phyloP scores from a whole-genome alignment of 2,888 invertebrate genomes.

The Buathra laborator region DNA sequence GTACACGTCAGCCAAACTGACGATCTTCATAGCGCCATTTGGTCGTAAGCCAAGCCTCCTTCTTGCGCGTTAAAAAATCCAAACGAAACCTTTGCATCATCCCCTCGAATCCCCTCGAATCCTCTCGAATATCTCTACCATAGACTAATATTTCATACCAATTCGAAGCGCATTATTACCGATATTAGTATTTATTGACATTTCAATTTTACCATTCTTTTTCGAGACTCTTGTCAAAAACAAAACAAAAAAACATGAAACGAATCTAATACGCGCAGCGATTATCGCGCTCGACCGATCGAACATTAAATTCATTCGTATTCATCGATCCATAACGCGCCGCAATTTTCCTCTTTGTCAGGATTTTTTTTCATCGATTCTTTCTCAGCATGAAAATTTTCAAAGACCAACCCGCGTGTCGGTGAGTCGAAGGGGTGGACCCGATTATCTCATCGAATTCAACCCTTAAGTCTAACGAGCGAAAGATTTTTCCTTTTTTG shows the following conservation, averaged over 20 bases:
- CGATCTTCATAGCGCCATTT: slow-evolving; percentile 82
- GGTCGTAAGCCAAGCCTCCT: slow-evolving; percentile 73
- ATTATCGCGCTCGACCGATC: slow-evolving; percentile 72
- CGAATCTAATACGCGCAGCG: slow-evolving; percentile 41
- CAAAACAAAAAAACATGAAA: neutral
- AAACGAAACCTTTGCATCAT: neutral
- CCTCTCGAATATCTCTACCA: neutral
- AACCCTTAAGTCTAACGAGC: slow-evolving; percentile 44
- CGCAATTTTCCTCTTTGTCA: slow-evolving; percentile 25
- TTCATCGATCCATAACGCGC: slow-evolving; percentile 35
- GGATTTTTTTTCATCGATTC: slow-evolving; percentile 44
- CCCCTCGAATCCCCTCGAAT: neutral
- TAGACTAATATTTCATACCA: neutral
- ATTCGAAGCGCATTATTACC: neutral
- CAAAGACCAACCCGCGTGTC: neutral
- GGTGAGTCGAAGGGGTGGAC: slow-evolving; percentile 34
- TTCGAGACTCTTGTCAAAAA: slow-evolving; percentile 39
- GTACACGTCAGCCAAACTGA: slow-evolving; percentile 82
- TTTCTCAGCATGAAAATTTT: slow-evolving; percentile 35
- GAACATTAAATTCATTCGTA: slow-evolving; percentile 52
- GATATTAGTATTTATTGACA: slow-evolving; percentile 12
- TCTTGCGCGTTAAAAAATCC: slow-evolving; percentile 33
- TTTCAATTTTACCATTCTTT: neutral
- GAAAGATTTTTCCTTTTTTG: neutral
- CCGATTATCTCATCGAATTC: slow-evolving; percentile 23